These are phyloP conservation scores for Aphidius colemani DNA, from an alignment of 2,888 invertebrate species.

Conservation along the genomic window DNA sequence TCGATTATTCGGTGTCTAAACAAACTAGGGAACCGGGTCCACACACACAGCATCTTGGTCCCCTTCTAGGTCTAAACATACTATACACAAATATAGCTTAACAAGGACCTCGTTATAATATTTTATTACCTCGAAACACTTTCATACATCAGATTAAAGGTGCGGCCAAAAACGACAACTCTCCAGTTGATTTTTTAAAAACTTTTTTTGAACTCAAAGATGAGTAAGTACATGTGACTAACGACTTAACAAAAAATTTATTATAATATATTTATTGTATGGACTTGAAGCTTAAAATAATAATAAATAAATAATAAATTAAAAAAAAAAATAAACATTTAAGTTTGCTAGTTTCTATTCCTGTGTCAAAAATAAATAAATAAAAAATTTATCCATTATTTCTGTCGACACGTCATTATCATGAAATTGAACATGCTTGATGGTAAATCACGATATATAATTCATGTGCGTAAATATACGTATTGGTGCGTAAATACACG, in stretches of 20 bases:
- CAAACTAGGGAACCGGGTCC: constrained; percentile 47
- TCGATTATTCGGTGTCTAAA: constrained; percentile 60
- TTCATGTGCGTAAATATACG: constrained; percentile 35
- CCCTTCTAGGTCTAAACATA: constrained; percentile 16
- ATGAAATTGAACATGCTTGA: constrained; percentile 20
- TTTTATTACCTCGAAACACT: constrained; percentile 48
- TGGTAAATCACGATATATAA: constrained; percentile 27
- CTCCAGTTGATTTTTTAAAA: too few relatives aligned
- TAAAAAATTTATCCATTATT: constrained; percentile 25
- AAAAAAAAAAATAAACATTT: too few relatives aligned
- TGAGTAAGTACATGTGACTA: constrained; percentile 3
- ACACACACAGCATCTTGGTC: constrained; percentile 24
- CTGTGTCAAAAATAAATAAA: neutral
- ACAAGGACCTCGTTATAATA: constrained; percentile 60
- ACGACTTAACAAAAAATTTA: too few relatives aligned
- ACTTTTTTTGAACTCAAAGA: too few relatives aligned
- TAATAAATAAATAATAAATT: too few relatives aligned
- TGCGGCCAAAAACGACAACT: too few relatives aligned
- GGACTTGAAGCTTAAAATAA: too few relatives aligned
- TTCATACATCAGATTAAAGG: constrained; percentile 11
- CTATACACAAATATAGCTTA: constrained; percentile 41
- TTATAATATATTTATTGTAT: too few relatives aligned
- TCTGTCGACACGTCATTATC: constrained; percentile 24
- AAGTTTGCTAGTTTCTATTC: too few relatives aligned
- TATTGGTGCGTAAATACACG: constrained; percentile 30